These are phyloP conservation scores for Gymnocheta viridis DNA, from an alignment of 2,888 invertebrate genomes.

Conservation along the genomic window DNA sequence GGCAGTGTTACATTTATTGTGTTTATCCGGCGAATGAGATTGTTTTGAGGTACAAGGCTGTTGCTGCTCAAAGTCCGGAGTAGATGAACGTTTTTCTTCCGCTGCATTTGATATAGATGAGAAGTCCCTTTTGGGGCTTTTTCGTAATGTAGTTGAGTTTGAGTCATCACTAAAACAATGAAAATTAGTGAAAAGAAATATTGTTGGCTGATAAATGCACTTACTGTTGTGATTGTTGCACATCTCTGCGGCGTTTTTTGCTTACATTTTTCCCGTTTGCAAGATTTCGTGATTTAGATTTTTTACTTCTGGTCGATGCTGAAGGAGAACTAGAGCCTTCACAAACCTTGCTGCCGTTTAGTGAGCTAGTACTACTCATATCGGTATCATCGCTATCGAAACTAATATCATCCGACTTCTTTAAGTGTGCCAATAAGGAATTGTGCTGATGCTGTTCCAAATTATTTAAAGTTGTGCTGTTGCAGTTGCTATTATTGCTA, in stretches of 20 bases:
- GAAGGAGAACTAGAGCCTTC: constrained; percentile 76
- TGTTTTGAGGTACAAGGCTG: constrained; percentile 80
- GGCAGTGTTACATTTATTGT: constrained; percentile 47
- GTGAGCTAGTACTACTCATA: constrained; percentile 81
- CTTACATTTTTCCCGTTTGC: constrained; percentile 66
- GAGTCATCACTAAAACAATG: constrained; percentile 47
- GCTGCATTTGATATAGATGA: not conserved
- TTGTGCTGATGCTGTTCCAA: constrained; percentile 57
- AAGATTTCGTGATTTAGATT: constrained; percentile 70
- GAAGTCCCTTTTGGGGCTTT: constrained; percentile 76
- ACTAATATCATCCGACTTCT: constrained; percentile 69
- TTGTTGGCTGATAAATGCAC: not conserved
- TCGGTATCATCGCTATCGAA: constrained; percentile 81
- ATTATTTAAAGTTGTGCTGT: constrained; percentile 53
- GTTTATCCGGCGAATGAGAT: constrained; percentile 76
- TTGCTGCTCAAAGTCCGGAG: constrained; percentile 76
- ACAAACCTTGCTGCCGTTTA: constrained; percentile 72
- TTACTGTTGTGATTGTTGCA: constrained; percentile 43
- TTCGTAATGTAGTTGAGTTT: constrained; percentile 69
- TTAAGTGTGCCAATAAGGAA: constrained; percentile 34
- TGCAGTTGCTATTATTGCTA: constrained; percentile 25
- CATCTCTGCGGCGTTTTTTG: constrained; percentile 76
- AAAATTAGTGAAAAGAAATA: constrained; percentile 1
- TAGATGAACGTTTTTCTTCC: constrained; percentile 70
- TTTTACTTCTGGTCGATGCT: constrained; percentile 72